These are phyloP conservation scores for Iphiclides podalirius DNA, from an alignment of 2,888 invertebrate species.

Conservation along the genomic window DNA sequence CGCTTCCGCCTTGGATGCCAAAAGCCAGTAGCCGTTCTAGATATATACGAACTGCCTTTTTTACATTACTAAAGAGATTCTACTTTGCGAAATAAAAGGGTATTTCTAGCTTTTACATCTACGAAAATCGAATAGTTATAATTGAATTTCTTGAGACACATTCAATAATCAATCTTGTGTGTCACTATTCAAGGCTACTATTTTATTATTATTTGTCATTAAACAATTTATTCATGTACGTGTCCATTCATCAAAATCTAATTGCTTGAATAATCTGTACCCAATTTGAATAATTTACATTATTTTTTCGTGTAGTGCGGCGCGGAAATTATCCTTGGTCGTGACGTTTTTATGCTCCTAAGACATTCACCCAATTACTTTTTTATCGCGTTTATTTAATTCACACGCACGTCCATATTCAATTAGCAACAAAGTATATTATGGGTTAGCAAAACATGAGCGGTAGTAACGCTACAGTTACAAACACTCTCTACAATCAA, in stretches of 20 bases:
- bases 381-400: not conserved
- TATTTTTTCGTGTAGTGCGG: not conserved
- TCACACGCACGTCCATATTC: not conserved
- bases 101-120: not conserved
- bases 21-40: not conserved
- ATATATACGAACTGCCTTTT: not conserved
- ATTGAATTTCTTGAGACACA: no score
- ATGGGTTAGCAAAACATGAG: not conserved
- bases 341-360: not conserved
- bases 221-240: not conserved
- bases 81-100: not conserved
- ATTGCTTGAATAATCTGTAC: not conserved
- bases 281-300: not conserved
- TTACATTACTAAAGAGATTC: not conserved
- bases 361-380: constrained; percentile 10
- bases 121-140: no score
- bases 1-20: constrained; percentile 28
- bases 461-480: not conserved
- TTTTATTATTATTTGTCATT: not conserved
- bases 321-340: not conserved
- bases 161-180: not conserved
- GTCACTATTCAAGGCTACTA: not conserved
- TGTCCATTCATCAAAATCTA: not conserved
- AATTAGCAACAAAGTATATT: not conserved
- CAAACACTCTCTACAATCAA: constrained; percentile 10